Evolutionary conservation across 2,113 vertebrate genomes (phyloP).

Genomic region (Gambusia holbrooki): DNA sequence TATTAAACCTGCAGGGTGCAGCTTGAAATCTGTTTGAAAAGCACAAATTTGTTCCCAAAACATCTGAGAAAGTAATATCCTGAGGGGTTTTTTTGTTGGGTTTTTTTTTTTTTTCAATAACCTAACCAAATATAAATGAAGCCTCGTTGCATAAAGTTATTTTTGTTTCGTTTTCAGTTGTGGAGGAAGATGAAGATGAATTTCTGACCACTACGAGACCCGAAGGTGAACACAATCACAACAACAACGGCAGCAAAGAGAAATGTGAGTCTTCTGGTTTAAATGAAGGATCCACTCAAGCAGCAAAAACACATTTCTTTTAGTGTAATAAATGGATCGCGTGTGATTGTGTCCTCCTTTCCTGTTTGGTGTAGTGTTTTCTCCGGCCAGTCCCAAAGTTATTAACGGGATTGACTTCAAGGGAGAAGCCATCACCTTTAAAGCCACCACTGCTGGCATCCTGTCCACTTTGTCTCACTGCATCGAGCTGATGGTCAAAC

Average conservation of each 20-base stretch:
- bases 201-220: slow-evolving; percentile 84
- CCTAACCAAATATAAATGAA: neutral
- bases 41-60: neutral
- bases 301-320: neutral
- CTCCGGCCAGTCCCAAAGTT: slow-evolving; percentile 87
- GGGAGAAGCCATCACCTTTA: slow-evolving; percentile 99
- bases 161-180: slow-evolving; percentile 73
- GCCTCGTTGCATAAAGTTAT: neutral
- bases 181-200: slow-evolving; percentile 95
- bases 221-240: slow-evolving; percentile 90
- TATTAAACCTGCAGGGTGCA: neutral
- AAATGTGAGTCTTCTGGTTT: slow-evolving; percentile 85
- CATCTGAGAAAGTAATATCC: neutral
- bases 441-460: slow-evolving; percentile 97
- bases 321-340: neutral
- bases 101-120: neutral
- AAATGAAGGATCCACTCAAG: neutral
- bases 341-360: neutral
- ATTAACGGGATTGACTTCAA: slow-evolving; percentile 98
- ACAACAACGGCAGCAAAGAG: slow-evolving; percentile 92
- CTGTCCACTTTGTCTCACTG: slow-evolving; percentile 96
- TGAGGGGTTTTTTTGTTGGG: neutral
- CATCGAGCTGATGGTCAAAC: slow-evolving; percentile 97
- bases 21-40: neutral
- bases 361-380: slow-evolving; percentile 83